A percentile compares a stretch with the other conserved stretches of the same genome.
phyloP scores from a whole-genome alignment of 2,113 vertebrate genomes.

The Rhea pennata region DNA sequence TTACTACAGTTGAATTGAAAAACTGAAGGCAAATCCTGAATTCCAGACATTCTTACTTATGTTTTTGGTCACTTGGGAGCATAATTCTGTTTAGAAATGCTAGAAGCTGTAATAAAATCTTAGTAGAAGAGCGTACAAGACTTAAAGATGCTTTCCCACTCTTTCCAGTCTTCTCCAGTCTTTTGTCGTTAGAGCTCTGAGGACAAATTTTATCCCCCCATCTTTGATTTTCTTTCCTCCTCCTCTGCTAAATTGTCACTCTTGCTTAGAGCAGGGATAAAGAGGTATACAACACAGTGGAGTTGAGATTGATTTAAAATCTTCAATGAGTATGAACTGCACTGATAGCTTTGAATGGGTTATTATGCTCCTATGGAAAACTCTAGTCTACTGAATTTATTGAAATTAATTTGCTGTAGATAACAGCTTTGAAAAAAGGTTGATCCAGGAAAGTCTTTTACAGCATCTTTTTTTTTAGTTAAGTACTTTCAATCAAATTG shows the following conservation, averaged over 20 bases:
- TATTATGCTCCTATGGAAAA: neutral
- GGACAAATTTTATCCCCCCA: neutral
- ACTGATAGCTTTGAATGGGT: neutral
- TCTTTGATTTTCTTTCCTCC: neutral
- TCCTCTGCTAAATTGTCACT: neutral
- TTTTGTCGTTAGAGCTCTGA: neutral
- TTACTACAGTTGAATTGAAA: neutral
- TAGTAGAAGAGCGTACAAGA: neutral
- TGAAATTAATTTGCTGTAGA: neutral
- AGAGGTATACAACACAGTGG: neutral
- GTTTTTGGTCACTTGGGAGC: neutral
- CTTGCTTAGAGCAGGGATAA: neutral
- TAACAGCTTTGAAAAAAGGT: neutral
- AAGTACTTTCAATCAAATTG: neutral
- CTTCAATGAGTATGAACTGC: neutral
- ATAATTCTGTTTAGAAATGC: neutral
- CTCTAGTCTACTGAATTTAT: neutral
- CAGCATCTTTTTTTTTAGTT: neutral
- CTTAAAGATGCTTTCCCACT: neutral
- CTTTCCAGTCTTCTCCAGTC: rapidly evolving
- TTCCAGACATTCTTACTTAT: neutral
- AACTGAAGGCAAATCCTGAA: neutral
- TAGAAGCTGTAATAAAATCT: neutral
- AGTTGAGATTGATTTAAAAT: neutral
- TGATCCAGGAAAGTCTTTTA: neutral